These are phyloP conservation scores for Microtus montanus DNA, from an alignment of 2,113 vertebrate genomes.

Conservation along the genomic window DNA sequence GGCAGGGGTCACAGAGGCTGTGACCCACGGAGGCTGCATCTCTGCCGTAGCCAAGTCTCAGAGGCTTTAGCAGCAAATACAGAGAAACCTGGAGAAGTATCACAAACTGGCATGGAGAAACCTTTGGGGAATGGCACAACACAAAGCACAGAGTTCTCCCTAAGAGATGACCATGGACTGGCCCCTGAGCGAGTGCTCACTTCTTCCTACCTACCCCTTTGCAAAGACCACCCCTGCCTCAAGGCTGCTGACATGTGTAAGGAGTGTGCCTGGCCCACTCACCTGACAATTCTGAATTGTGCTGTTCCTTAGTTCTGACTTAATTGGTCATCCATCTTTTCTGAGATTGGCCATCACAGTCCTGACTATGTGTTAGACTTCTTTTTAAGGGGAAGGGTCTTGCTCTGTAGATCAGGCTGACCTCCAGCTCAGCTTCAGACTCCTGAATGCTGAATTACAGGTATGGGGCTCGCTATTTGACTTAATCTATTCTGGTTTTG, in stretches of 20 bases:
- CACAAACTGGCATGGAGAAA: neutral
- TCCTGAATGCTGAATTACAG: neutral
- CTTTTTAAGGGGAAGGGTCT: neutral
- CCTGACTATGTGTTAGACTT: neutral
- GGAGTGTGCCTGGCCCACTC: neutral
- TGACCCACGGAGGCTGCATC: neutral
- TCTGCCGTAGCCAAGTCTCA: neutral
- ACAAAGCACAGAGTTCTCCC: neutral
- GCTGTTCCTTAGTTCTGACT: neutral
- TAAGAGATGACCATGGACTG: neutral
- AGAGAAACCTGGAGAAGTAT: neutral
- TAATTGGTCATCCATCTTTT: neutral
- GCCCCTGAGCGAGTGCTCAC: neutral
- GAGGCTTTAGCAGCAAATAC: neutral
- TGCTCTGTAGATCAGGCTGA: too few relatives aligned
- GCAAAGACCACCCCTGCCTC: neutral
- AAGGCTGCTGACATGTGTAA: rapidly evolving
- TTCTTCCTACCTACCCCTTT: neutral
- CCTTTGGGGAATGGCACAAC: neutral
- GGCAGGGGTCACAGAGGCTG: neutral
- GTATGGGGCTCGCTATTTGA: neutral
- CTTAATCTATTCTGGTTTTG: neutral
- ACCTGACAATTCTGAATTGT: neutral
- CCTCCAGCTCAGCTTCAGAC: neutral
- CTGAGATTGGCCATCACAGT: neutral